Evolutionary conservation across 2,888 invertebrate species (phyloP).

Genomic region (Odontomyia ornata): DNA sequence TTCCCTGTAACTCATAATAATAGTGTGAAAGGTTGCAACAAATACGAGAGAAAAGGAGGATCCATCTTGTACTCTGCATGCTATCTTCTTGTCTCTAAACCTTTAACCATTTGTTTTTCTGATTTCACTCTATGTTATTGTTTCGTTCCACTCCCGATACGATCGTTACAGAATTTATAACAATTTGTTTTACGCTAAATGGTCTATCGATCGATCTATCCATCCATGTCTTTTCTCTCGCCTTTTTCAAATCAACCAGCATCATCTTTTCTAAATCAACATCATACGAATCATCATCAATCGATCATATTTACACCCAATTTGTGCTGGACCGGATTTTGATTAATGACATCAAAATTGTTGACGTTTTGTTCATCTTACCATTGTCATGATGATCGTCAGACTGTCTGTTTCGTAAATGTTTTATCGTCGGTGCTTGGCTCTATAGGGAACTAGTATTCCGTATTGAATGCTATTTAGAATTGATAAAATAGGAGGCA

Average conservation of each 20-base stretch:
- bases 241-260: no score
- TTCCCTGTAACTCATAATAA: neutral
- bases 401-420: slow-evolving; percentile 18
- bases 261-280: neutral
- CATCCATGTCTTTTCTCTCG: no score
- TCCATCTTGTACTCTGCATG: neutral
- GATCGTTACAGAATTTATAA: slow-evolving; percentile 45
- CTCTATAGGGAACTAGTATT: neutral
- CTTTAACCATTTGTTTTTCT: neutral
- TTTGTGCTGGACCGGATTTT: slow-evolving; percentile 46
- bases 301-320: slow-evolving; percentile 51
- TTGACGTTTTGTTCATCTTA: slow-evolving; percentile 20
- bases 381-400: slow-evolving; percentile 32
- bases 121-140: no score
- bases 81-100: neutral
- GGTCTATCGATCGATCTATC: slow-evolving; percentile 15
- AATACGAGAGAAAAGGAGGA: slow-evolving; percentile 10
- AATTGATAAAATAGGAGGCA: no score
- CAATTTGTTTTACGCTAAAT: slow-evolving; percentile 49
- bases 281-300: slow-evolving; percentile 45
- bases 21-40: neutral
- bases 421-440: neutral
- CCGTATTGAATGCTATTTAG: no score
- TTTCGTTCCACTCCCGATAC: neutral
- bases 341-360: slow-evolving; percentile 46